Percentiles rank a stretch among this genome's conserved stretches.
These are phyloP conservation scores for Sebastes cheni DNA, from an alignment of 2,797 vertebrate genomes.

Conservation along the genomic window DNA sequence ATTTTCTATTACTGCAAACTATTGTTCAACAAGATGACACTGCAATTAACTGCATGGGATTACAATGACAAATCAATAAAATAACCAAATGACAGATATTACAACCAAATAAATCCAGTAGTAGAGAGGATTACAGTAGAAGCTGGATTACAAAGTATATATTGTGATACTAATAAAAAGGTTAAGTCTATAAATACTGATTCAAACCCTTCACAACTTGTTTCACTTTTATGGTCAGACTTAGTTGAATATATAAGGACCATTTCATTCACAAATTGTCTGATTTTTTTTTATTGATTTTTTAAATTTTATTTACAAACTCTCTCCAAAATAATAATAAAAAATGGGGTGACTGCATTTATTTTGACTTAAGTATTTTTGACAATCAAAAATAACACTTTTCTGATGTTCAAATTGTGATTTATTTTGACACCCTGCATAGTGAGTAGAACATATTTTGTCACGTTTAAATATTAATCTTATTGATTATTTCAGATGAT, in stretches of 20 bases:
- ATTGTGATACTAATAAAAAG: background rate
- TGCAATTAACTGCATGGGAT: background rate
- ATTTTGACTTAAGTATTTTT: background rate
- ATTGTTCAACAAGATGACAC: background rate
- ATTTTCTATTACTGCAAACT: conserved; percentile 3
- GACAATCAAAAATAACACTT: background rate
- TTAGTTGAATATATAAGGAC: background rate
- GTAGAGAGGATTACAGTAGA: background rate
- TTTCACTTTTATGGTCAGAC: background rate
- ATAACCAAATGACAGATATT: background rate
- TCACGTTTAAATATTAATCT: conserved; percentile 3
- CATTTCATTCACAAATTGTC: background rate
- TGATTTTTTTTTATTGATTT: too few species aligned
- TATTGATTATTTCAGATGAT: conserved; percentile 12
- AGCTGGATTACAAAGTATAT: background rate
- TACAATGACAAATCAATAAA: background rate
- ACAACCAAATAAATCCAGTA: background rate
- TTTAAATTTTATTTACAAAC: background rate
- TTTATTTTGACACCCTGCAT: background rate
- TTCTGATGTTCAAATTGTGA: background rate
- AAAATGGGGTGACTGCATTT: background rate
- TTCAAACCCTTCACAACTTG: conserved; percentile 14
- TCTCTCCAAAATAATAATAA: background rate
- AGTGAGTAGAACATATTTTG: conserved; percentile 6
- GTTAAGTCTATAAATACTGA: background rate